A percentile compares a stretch with the other conserved stretches of the same genome.
Evolutionary conservation across 1,140 invertebrate genomes (phyloP).

Genomic region (Cecropterus lyciades): DNA sequence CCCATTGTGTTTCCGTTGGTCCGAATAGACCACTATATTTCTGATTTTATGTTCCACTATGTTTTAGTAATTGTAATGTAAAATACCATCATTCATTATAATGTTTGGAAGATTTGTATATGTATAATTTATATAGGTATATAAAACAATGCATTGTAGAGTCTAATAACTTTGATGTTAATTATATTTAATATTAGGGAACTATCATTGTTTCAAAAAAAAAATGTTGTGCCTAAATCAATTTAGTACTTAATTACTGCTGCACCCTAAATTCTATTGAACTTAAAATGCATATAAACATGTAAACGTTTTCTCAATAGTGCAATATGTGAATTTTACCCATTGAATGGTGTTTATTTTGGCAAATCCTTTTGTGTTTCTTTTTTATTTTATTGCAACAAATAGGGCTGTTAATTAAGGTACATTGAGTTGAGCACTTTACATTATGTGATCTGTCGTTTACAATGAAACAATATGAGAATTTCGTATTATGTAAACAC

Average conservation of each 20-base stretch:
- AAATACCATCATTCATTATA: constrained; percentile 29
- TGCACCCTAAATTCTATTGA: constrained; percentile 29
- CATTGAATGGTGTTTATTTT: constrained; percentile 71
- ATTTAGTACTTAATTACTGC: constrained; percentile 59
- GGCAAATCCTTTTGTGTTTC: constrained; percentile 50
- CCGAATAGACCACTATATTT: neutral
- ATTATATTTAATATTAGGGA: constrained; percentile 46
- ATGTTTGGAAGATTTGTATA: neutral
- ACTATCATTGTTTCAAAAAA: constrained; percentile 47
- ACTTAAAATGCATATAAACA: constrained; percentile 32
- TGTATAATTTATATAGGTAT: constrained; percentile 40
- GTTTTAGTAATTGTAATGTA: constrained; percentile 32
- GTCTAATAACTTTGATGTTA: constrained; percentile 47
- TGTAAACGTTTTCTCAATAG: constrained; percentile 53
- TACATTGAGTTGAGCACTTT: constrained; percentile 41
- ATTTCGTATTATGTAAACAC: constrained; percentile 10
- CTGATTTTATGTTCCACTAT: constrained; percentile 30
- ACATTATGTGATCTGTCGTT: neutral
- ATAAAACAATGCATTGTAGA: constrained; percentile 52
- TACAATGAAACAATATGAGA: neutral
- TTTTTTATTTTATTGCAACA: constrained; percentile 48
- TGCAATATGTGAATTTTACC: constrained; percentile 72
- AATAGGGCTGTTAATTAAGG: constrained; percentile 78
- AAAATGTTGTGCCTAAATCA: constrained; percentile 59
- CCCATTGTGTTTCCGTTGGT: constrained; percentile 18